These are phyloP conservation scores for Chloroceryle amazona DNA, from an alignment of 2,797 vertebrate genomes.

Conservation along the genomic window DNA sequence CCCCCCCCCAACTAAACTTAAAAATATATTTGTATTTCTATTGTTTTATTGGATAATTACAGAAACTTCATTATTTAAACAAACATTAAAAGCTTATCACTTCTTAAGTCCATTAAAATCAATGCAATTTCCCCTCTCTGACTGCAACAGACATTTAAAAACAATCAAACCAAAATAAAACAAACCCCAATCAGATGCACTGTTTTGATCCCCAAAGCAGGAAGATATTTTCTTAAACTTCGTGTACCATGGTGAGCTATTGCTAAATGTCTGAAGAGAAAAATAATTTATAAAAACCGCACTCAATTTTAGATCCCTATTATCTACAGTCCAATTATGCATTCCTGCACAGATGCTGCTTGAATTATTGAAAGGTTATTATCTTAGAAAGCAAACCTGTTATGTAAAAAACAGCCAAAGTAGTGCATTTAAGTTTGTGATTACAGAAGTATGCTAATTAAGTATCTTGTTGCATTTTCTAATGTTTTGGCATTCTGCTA, in stretches of 20 bases:
- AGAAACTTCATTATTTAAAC: slow-evolving; percentile 12
- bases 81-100: background rate
- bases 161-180: background rate
- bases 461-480: slow-evolving; percentile 62
- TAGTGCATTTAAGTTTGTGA: slow-evolving; percentile 67
- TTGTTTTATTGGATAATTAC: background rate
- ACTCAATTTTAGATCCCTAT: slow-evolving; percentile 55
- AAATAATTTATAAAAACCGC: slow-evolving; percentile 43
- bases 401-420: slow-evolving; percentile 58
- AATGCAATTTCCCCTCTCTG: background rate
- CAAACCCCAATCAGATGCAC: background rate
- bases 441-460: slow-evolving; percentile 67
- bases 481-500: slow-evolving; percentile 43
- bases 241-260: background rate
- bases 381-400: slow-evolving; percentile 63
- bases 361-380: slow-evolving; percentile 71
- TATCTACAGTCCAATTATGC: slow-evolving; percentile 62
- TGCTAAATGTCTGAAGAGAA: slow-evolving; percentile 24
- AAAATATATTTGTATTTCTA: slow-evolving; percentile 36
- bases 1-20: background rate
- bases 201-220: background rate
- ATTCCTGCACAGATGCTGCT: slow-evolving; percentile 57
- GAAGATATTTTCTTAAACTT: background rate
- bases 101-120: background rate
- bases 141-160: background rate